Percentiles rank a stretch among this genome's conserved stretches.
These are phyloP conservation scores for Drosophila kanapiae DNA, from an alignment of 1,140 invertebrate species.

Conservation along the genomic window DNA sequence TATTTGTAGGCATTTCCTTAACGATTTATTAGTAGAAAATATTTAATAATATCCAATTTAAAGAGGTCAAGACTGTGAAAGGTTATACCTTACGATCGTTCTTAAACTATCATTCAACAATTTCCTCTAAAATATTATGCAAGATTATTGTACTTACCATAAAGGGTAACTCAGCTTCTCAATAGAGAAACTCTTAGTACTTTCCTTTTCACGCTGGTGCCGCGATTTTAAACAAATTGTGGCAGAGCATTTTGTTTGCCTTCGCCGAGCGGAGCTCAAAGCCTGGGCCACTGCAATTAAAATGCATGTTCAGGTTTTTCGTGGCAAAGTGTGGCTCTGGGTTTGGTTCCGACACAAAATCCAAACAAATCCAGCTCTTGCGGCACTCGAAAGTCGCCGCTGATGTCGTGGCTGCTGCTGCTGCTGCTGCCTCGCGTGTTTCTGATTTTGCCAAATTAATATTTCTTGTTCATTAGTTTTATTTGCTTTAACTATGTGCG, in stretches of 20 bases:
- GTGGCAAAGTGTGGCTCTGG: conserved; percentile 63
- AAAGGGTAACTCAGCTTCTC: conserved; percentile 7
- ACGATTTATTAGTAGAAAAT: neutral
- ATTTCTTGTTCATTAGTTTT: conserved; percentile 83
- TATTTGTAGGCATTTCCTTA: neutral
- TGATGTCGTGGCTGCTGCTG: conserved; percentile 31
- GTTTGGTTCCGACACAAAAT: conserved; percentile 24
- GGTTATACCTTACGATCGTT: neutral
- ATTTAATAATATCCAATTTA: neutral
- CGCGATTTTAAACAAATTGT: conserved; percentile 67
- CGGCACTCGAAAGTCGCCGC: conserved; percentile 71
- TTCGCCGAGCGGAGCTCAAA: conserved; percentile 30
- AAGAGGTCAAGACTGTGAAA: neutral
- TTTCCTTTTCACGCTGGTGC: conserved; percentile 48
- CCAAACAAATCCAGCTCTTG: conserved; percentile 19
- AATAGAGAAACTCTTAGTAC: neutral
- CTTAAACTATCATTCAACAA: neutral
- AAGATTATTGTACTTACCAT: neutral
- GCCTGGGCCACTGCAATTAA: conserved; percentile 68
- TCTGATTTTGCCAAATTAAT: conserved; percentile 75
- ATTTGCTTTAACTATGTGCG: conserved; percentile 69
- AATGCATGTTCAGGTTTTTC: conserved; percentile 80
- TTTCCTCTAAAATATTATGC: neutral
- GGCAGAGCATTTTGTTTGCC: conserved; percentile 70
- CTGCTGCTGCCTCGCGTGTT: conserved; percentile 56